Evolutionary conservation across 1,140 invertebrate genomes (phyloP).

Genomic region (Drosophila ambigua): DNA sequence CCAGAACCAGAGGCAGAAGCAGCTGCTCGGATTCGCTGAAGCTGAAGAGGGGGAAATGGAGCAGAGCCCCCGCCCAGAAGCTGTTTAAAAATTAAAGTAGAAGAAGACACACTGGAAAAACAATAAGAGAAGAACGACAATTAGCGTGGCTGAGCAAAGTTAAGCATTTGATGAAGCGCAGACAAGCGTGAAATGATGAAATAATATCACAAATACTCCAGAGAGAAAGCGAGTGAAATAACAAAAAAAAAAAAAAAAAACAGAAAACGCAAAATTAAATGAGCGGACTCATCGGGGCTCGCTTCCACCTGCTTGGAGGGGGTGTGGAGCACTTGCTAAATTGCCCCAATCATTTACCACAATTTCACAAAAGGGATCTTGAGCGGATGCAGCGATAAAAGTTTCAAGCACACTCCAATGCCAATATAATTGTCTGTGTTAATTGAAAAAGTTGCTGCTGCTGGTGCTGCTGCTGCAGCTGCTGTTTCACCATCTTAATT

Average conservation of each 20-base stretch:
- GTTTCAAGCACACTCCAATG: constrained; percentile 63
- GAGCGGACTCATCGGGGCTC: constrained; percentile 43
- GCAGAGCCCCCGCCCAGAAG: constrained; percentile 40
- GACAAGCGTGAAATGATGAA: constrained; percentile 70
- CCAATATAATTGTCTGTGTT: constrained; percentile 71
- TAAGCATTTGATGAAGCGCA: constrained; percentile 67
- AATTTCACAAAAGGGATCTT: constrained; percentile 48
- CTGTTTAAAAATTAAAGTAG: constrained; percentile 47
- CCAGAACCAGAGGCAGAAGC: constrained; percentile 7
- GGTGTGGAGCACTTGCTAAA: constrained; percentile 30
- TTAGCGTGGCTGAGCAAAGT: constrained; percentile 62
- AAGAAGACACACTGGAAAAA: constrained; percentile 33
- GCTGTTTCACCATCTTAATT: constrained; percentile 33
- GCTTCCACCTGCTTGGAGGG: constrained; percentile 15
- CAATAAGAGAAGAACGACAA: constrained; percentile 64
- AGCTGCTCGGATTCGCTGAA: constrained; percentile 66
- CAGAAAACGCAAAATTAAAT: constrained; percentile 52
- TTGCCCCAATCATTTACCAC: constrained; percentile 63
- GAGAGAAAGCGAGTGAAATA: neutral
- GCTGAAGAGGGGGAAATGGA: constrained; percentile 42
- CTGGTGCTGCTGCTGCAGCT: constrained; percentile 52
- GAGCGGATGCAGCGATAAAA: constrained; percentile 56
- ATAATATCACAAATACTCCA: constrained; percentile 51
- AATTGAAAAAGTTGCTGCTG: constrained; percentile 76
- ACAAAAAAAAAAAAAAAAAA: constrained; percentile 24